Evolutionary conservation across 2,888 invertebrate species (phyloP), one percentile per base, ranked within the genome.

Genomic region (Nudaria mundana): DNA sequence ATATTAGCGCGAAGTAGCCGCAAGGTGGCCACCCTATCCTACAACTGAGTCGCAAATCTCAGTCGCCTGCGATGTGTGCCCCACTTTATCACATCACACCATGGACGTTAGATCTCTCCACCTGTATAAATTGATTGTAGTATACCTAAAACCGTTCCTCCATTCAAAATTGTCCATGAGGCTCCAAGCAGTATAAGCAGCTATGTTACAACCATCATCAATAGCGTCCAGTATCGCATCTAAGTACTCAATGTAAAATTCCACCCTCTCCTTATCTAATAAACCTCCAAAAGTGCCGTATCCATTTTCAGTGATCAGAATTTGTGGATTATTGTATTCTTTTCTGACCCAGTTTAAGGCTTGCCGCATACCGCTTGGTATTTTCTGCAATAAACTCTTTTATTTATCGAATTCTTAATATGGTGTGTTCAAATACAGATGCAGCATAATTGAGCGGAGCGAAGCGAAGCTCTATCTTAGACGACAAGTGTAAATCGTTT

Each of bases 241-340:
- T 0, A 84, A 25, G 34, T 86, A 84, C 7, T 53, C 50, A 12
- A 45, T 66, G 25, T 73, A 70, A 53, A 82, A 90, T 0, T 68
- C 48, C 1, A 88, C 61, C n/a, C 91, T 69, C 2, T 77, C 79
- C 3, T 71, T 57, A 24, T 90, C 79, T 11, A 79, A 24, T 3
- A 64, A 13, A 6, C 73, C 77, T 0, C 71, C 74, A 2, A 57
- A 65, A 18, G 88, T 90, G 0, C 90, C 85, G 65, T 83, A 91
- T 1, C 92, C 92, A 53, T 92, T 92, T 59, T 93, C 93, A 0
- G 90, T 90, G 22, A 92, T 87, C 51, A 90, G 68, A 5, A 92
- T 81, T 33, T 78, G 78, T 0, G 90, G 82, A 52, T 91, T 81
- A 20, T 89, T 80, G 63, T 91, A 93, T 18, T 79, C 80, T 0